phyloP scores from a whole-genome alignment of 2,888 invertebrate species.

The Mimas tiliae region DNA sequence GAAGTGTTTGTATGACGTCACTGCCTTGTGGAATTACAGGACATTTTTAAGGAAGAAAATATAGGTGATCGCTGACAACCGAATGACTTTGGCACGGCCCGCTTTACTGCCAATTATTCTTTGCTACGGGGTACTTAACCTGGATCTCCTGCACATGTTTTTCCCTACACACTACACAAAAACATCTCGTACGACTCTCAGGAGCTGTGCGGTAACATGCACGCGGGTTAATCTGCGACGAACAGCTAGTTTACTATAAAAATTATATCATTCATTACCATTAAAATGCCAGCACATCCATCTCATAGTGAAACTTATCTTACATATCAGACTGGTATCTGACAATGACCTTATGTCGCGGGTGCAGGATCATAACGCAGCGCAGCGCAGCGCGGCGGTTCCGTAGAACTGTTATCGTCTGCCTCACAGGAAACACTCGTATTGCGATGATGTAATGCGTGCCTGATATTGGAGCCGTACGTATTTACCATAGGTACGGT shows the following conservation, averaged over 20 bases:
- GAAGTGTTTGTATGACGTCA: background rate
- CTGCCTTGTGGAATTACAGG: background rate
- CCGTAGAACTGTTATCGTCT: slow-evolving; percentile 62
- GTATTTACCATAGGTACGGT: too few relatives aligned
- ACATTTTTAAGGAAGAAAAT: background rate
- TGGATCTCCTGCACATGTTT: too few relatives aligned
- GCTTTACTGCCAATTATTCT: too few relatives aligned
- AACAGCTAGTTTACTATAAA: background rate
- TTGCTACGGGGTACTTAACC: too few relatives aligned
- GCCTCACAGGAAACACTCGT: slow-evolving; percentile 26
- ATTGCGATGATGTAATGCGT: slow-evolving; percentile 36
- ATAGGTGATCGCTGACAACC: too few relatives aligned
- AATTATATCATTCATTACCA: background rate
- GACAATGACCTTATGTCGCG: slow-evolving; percentile 72
- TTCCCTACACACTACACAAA: too few relatives aligned
- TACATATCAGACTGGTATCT: slow-evolving; percentile 71
- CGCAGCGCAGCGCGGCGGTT: slow-evolving; percentile 35
- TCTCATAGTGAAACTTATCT: slow-evolving; percentile 37
- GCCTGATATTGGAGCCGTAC: too few relatives aligned
- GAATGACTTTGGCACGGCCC: too few relatives aligned
- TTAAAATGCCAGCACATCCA: background rate
- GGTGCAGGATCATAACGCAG: slow-evolving; percentile 44
- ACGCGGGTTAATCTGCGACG: too few relatives aligned
- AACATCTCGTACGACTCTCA: too few relatives aligned
- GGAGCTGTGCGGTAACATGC: too few relatives aligned